These are phyloP conservation scores for Tachina fera DNA, from an alignment of 2,888 invertebrate species.

Conservation along the genomic window DNA sequence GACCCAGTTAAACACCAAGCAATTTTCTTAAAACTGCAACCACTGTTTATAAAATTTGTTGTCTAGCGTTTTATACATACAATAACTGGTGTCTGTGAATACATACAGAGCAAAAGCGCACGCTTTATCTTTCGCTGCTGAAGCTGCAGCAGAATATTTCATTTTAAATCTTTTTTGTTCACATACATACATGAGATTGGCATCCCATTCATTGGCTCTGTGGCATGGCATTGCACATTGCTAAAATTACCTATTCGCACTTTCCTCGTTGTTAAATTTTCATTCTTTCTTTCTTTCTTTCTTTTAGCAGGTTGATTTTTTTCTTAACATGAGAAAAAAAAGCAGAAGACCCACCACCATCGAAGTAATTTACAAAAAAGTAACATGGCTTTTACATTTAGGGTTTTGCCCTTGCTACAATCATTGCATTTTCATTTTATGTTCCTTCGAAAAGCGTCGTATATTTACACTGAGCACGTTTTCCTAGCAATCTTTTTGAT, in stretches of 20 bases:
- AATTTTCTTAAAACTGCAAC: conserved; percentile 38
- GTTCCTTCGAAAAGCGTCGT: no score
- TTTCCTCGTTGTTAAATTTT: conserved; percentile 55
- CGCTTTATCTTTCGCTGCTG: conserved; percentile 4
- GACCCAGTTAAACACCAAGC: conserved; percentile 65
- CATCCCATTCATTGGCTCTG: conserved; percentile 37
- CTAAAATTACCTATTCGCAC: conserved; percentile 56
- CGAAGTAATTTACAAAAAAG: no score
- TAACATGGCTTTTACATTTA: no score
- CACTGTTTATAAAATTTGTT: conserved; percentile 21
- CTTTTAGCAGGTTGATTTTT: conserved; percentile 28
- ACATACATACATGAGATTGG: conserved; percentile 5
- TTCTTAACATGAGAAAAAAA: conserved; percentile 12
- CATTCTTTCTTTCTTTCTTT: conserved; percentile 45
- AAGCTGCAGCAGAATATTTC: conserved; percentile 35
- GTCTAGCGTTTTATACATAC: conserved; percentile 41
- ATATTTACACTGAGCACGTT: no score
- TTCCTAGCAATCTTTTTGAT: no score
- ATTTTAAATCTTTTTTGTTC: conserved; percentile 11
- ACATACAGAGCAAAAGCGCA: background rate
- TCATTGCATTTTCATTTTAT: no score
- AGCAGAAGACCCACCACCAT: conserved; percentile 2
- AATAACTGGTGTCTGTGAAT: conserved; percentile 52
- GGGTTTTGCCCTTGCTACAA: no score
- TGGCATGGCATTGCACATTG: conserved; percentile 37